Conservation (phyloP, 2,113 vertebrate genomes). For the Lepus europaeus region DNA sequence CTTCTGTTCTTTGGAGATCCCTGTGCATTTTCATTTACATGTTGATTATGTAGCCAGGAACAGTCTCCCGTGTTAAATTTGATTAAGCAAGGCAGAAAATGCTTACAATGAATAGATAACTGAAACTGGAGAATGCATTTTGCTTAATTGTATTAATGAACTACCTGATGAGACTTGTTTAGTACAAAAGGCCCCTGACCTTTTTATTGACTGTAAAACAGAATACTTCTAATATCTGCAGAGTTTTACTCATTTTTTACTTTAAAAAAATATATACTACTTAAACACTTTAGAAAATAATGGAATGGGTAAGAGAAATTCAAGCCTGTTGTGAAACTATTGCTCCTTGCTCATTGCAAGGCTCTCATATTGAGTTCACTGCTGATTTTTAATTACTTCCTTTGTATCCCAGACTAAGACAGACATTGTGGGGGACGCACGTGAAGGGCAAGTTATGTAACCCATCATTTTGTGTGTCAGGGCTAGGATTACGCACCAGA, state of each 20-base stretch:
- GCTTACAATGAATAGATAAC: constrained; percentile 75
- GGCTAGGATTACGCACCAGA: background rate
- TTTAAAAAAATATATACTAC: constrained; percentile 46
- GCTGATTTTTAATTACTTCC: background rate
- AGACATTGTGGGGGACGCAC: background rate
- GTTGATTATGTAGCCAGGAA: constrained; percentile 78
- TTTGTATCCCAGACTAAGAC: background rate
- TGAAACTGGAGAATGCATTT: constrained; percentile 76
- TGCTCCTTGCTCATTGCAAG: background rate
- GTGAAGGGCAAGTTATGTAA: background rate
- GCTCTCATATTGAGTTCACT: background rate
- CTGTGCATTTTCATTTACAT: constrained; percentile 84
- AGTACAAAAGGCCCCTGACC: constrained; percentile 75
- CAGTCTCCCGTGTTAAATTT: constrained; percentile 78
- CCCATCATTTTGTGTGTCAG: background rate
- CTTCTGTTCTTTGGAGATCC: constrained; percentile 61
- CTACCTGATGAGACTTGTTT: constrained; percentile 81
- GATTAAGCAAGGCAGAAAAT: constrained; percentile 82
- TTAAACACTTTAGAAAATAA: constrained; percentile 77
- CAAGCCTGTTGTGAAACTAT: background rate
- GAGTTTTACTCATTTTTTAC: constrained; percentile 69
- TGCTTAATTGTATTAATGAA: constrained; percentile 84
- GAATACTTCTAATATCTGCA: constrained; percentile 57
- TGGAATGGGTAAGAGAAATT: constrained; percentile 52
- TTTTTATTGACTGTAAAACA: constrained; percentile 81